A percentile compares a stretch with the other conserved stretches of the same genome.
phyloP scores from a whole-genome alignment of 2,113 vertebrate species.

The Embiotoca jacksoni region DNA sequence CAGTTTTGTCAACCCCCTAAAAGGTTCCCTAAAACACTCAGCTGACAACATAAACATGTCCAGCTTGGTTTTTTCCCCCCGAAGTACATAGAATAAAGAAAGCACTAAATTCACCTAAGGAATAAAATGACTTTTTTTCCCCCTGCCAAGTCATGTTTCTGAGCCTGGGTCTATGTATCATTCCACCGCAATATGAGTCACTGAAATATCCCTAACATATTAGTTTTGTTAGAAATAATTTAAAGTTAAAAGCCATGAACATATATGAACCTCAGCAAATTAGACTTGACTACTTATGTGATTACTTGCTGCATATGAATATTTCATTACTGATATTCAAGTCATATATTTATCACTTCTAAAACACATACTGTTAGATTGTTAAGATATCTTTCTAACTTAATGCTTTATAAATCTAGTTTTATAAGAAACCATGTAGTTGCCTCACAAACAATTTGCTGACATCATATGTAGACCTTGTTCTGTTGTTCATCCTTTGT shows the following conservation, averaged over 20 bases:
- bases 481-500: not conserved
- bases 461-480: not conserved
- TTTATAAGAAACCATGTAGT: not conserved
- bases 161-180: not conserved
- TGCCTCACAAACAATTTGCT: not conserved
- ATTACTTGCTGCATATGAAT: not conserved
- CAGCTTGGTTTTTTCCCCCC: not conserved
- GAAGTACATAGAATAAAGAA: conserved; percentile 17
- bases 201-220: not conserved
- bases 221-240: not conserved
- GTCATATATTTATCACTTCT: too few relatives aligned
- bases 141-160: not conserved
- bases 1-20: conserved; percentile 27
- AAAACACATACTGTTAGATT: too few relatives aligned
- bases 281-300: too few relatives aligned
- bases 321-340: not conserved
- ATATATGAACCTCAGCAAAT: not conserved
- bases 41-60: not conserved
- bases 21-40: conserved; percentile 34
- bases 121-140: not conserved
- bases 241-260: not conserved
- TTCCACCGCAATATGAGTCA: not conserved
- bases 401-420: not conserved
- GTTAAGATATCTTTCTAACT: not conserved
- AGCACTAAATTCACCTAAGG: not conserved